These are phyloP conservation scores for Gari tellinella DNA, from an alignment of 2,888 invertebrate species.

Conservation along the genomic window DNA sequence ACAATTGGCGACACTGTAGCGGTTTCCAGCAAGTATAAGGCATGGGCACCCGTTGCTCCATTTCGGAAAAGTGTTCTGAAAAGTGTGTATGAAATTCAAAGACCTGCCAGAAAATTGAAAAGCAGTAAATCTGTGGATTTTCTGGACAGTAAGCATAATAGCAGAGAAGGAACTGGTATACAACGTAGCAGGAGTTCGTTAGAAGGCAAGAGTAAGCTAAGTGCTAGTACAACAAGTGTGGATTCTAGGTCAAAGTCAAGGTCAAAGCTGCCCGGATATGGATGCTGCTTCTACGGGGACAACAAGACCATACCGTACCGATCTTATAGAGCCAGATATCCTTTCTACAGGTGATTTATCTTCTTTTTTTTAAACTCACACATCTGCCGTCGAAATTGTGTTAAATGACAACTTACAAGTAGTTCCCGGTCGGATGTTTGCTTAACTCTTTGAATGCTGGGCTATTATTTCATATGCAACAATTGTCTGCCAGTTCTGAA, in stretches of 20 bases:
- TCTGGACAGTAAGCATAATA: conserved; percentile 18
- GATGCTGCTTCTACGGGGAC: conserved; percentile 51
- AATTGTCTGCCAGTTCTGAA: no score
- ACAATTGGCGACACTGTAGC: conserved; percentile 35
- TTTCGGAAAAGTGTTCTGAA: conserved; percentile 19
- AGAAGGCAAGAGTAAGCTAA: conserved; percentile 15
- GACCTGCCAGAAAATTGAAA: conserved; percentile 26
- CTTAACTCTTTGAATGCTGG: no score
- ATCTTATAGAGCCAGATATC: conserved; percentile 31
- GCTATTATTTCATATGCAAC: no score
- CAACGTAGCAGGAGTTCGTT: conserved; percentile 9
- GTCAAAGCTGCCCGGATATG: conserved; percentile 44
- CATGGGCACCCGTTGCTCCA: conserved; percentile 32
- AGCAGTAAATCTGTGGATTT: conserved; percentile 50
- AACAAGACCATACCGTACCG: conserved; percentile 40
- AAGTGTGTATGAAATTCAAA: conserved; percentile 19
- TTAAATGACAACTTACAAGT: no score
- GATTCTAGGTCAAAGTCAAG: conserved; percentile 2
- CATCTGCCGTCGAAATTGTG: no score
- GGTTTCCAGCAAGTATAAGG: conserved; percentile 27
- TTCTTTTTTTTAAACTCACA: no score
- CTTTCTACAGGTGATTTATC: conserved; percentile 17
- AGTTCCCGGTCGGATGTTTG: no score
- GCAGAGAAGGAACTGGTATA: conserved; percentile 5
- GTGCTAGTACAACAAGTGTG: conserved; percentile 9